Conservation (phyloP, 2,113 vertebrate species). For the Accipiter cooperii region DNA sequence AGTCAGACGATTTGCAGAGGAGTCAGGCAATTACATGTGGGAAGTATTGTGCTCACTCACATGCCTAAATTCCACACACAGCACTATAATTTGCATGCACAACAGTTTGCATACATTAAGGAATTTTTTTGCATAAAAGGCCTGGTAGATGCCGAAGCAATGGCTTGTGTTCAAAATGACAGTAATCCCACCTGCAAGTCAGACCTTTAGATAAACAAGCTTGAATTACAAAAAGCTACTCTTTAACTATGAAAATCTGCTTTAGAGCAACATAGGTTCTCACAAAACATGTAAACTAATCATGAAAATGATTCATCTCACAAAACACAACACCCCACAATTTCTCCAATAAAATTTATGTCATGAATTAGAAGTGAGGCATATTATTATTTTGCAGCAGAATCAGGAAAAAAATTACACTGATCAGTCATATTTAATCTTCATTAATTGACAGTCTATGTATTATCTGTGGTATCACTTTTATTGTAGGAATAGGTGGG, state of each 20-base stretch:
- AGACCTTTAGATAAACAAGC: slow-evolving; percentile 1
- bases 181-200: slow-evolving; percentile 30
- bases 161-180: not conserved
- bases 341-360: not conserved
- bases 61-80: not conserved
- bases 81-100: slow-evolving; percentile 7
- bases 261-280: not conserved
- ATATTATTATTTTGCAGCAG: not conserved
- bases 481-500: not conserved
- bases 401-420: not conserved
- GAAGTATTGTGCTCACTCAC: not conserved
- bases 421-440: not conserved
- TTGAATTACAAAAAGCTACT: not conserved
- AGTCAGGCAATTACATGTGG: not conserved
- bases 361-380: not conserved
- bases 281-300: not conserved
- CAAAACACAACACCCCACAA: not conserved
- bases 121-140: not conserved
- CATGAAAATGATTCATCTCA: not conserved
- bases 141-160: not conserved
- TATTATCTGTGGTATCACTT: not conserved
- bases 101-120: not conserved
- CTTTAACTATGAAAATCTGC: not conserved
- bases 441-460: not conserved
- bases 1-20: not conserved